phyloP scores from a whole-genome alignment of 2,113 vertebrate species.

The Gasterosteus aculeatus region DNA sequence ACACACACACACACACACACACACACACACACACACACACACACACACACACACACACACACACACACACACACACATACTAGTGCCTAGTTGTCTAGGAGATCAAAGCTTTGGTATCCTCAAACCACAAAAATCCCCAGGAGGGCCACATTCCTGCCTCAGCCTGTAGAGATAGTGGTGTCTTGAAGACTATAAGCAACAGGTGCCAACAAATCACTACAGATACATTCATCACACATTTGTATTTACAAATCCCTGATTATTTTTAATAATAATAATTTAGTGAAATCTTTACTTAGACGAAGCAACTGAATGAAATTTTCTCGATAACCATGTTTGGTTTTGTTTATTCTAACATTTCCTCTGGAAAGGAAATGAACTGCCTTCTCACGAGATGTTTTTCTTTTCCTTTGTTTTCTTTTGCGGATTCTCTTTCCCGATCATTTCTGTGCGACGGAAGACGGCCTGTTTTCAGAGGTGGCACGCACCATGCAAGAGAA shows the following conservation, averaged over 20 bases:
- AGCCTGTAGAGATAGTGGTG: neutral
- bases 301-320: neutral
- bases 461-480: slow-evolving; percentile 54
- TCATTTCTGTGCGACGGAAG: slow-evolving; percentile 35
- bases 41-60: slow-evolving; percentile 24
- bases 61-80: slow-evolving; percentile 27
- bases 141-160: slow-evolving; percentile 12
- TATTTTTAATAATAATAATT: neutral
- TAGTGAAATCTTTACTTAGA: neutral
- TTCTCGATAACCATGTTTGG: neutral
- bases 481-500: slow-evolving; percentile 74
- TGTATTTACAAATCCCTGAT: neutral
- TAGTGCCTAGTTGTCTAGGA: slow-evolving; percentile 57
- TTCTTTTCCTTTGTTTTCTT: neutral
- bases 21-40: slow-evolving; percentile 1
- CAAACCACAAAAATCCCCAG: slow-evolving; percentile 17
- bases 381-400: slow-evolving; percentile 6
- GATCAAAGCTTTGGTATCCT: slow-evolving; percentile 50
- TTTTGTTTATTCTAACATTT: neutral
- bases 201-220: neutral
- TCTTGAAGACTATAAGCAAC: slow-evolving; percentile 8
- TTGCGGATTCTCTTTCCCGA: neutral
- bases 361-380: neutral
- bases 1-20: slow-evolving; percentile 17
- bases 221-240: neutral